Percentiles rank a stretch among this genome's conserved stretches.
Evolutionary conservation across 2,797 vertebrate genomes (phyloP).

Genomic region (Ambastaia sidthimunki): DNA sequence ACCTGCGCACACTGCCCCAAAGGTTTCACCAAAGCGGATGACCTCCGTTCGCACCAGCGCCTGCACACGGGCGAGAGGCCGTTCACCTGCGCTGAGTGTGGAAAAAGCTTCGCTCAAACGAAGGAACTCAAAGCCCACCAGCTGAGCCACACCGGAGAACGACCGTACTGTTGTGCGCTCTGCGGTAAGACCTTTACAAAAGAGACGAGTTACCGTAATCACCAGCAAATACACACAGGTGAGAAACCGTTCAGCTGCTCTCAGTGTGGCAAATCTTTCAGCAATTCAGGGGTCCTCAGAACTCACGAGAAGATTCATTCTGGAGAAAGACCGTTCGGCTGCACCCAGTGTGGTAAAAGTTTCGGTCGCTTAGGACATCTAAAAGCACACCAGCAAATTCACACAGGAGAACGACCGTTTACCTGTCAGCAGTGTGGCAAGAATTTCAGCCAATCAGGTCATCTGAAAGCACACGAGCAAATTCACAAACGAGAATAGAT

Average conservation of each 20-base stretch:
- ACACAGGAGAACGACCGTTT: constrained; percentile 80
- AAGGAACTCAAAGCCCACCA: constrained; percentile 83
- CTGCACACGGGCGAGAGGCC: constrained; percentile 82
- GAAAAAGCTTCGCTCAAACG: constrained; percentile 79
- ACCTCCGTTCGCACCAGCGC: constrained; percentile 81
- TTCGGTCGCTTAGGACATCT: constrained; percentile 82
- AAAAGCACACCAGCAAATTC: constrained; percentile 84
- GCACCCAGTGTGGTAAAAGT: constrained; percentile 83
- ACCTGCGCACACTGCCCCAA: constrained; percentile 81
- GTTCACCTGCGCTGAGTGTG: constrained; percentile 76
- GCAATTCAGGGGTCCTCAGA: constrained; percentile 79
- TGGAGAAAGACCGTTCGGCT: constrained; percentile 79
- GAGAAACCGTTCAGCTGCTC: constrained; percentile 78
- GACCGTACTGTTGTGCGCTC: constrained; percentile 78
- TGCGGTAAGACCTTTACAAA: constrained; percentile 83
- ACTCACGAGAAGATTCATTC: constrained; percentile 83
- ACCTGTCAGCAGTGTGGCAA: constrained; percentile 76
- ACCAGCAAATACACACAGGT: constrained; percentile 78
- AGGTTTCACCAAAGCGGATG: constrained; percentile 82
- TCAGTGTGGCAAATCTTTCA: constrained; percentile 80
- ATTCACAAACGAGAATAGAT: constrained; percentile 78
- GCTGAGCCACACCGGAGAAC: constrained; percentile 79
- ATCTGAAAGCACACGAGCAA: constrained; percentile 82
- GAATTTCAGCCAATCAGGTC: constrained; percentile 82
- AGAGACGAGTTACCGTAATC: constrained; percentile 79